A percentile compares a stretch with the other conserved stretches of the same genome.
Conservation (phyloP, 1,140 invertebrate species). For the Ganaspis sp. region DNA sequence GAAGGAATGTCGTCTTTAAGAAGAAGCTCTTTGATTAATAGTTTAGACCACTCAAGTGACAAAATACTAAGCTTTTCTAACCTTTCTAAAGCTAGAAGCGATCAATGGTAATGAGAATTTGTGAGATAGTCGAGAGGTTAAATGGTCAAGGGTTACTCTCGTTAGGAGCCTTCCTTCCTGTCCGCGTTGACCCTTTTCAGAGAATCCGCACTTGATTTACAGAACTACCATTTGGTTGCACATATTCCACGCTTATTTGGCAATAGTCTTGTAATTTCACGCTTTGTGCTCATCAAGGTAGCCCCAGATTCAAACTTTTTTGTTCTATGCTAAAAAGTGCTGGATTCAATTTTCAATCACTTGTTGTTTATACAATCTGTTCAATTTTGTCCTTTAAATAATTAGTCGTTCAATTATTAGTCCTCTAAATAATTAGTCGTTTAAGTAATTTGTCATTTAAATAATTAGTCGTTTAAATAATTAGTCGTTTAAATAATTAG, state of each 20-base stretch:
- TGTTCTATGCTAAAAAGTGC: too few species aligned
- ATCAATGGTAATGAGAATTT: neutral
- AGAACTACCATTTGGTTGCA: neutral
- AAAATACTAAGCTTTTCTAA: neutral
- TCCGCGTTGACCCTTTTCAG: slow-evolving; percentile 40
- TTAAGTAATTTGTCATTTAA: too few species aligned
- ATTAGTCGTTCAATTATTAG: too few species aligned
- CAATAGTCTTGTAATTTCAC: neutral
- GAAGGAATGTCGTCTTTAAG: neutral
- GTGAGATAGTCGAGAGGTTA: neutral
- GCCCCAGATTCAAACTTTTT: neutral
- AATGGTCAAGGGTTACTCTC: slow-evolving; percentile 31
- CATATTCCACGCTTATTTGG: neutral
- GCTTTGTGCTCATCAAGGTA: too few species aligned
- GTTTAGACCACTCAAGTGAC: neutral
- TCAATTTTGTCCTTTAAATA: too few species aligned
- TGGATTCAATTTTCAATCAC: too few species aligned
- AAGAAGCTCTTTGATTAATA: neutral
- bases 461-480: too few species aligned
- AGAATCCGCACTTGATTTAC: neutral
- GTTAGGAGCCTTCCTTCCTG: slow-evolving; percentile 37
- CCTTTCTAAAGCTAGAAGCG: neutral
- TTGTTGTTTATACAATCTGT: too few species aligned
- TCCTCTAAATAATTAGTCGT: too few species aligned
- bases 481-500: too few species aligned